These are phyloP conservation scores for Myocastor coypus DNA, from an alignment of 2,113 vertebrate genomes.

Conservation along the genomic window DNA sequence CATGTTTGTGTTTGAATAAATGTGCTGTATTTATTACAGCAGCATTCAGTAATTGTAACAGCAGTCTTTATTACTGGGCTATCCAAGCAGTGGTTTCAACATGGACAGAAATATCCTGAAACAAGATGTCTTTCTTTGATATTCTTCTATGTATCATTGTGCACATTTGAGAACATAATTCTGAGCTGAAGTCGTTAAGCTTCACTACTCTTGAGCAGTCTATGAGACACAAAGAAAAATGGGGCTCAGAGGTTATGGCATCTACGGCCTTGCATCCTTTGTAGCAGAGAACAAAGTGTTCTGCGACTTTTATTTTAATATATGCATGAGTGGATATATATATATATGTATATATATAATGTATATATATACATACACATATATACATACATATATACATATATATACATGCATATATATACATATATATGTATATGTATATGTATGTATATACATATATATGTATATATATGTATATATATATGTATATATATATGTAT, in stretches of 20 bases:
- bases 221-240: background rate
- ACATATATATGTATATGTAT: too few species aligned
- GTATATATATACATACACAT: too few species aligned
- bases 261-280: fast-evolving
- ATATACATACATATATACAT: too few species aligned
- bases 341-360: background rate
- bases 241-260: fast-evolving
- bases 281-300: background rate
- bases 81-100: background rate
- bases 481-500: too few species aligned
- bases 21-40: background rate
- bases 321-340: background rate
- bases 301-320: background rate
- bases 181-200: fast-evolving
- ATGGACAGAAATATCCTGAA: background rate
- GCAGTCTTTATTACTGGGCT: background rate
- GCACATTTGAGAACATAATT: background rate
- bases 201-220: background rate
- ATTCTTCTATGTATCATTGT: background rate
- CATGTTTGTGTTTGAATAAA: background rate
- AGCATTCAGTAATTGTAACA: background rate
- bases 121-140: background rate
- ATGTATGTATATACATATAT: too few species aligned
- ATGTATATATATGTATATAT: too few species aligned
- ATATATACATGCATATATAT: too few species aligned